phyloP scores from a whole-genome alignment of 2,888 invertebrate genomes.

The Allolobophora icterica region DNA sequence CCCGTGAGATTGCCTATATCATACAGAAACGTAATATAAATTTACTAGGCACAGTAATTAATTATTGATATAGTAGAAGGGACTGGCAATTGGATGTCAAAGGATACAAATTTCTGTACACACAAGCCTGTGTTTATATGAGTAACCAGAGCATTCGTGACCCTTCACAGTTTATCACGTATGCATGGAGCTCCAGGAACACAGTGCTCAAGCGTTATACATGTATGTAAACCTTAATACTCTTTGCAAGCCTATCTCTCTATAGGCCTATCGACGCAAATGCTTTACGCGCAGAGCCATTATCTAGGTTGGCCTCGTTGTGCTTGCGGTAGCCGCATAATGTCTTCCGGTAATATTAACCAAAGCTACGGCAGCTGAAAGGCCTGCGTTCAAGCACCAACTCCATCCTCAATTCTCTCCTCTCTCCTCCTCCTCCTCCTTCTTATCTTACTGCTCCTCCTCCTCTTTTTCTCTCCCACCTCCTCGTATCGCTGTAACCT shows the following conservation, averaged over 20 bases:
- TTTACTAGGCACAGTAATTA: too few species aligned
- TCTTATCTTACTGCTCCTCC: background rate
- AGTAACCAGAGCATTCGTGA: background rate
- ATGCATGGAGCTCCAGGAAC: background rate
- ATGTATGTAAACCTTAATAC: background rate
- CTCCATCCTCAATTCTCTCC: constrained; percentile 13
- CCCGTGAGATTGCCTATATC: too few species aligned
- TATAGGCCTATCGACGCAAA: background rate
- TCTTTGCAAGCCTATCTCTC: background rate
- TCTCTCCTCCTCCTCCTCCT: background rate
- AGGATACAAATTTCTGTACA: background rate
- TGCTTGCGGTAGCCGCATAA: background rate
- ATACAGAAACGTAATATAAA: too few species aligned
- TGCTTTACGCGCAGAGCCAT: background rate
- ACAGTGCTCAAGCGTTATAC: background rate
- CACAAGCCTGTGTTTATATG: background rate
- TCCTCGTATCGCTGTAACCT: background rate
- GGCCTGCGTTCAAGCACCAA: background rate
- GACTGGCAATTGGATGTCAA: background rate
- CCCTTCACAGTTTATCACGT: background rate
- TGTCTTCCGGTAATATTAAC: background rate
- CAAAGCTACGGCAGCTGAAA: background rate
- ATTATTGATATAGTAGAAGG: too few species aligned
- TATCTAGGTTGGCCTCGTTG: background rate
- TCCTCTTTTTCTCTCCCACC: too few species aligned